A percentile compares a stretch with the other conserved stretches of the same genome.
These are phyloP conservation scores for Adelges cooleyi DNA, from an alignment of 1,140 invertebrate genomes.

Conservation along the genomic window DNA sequence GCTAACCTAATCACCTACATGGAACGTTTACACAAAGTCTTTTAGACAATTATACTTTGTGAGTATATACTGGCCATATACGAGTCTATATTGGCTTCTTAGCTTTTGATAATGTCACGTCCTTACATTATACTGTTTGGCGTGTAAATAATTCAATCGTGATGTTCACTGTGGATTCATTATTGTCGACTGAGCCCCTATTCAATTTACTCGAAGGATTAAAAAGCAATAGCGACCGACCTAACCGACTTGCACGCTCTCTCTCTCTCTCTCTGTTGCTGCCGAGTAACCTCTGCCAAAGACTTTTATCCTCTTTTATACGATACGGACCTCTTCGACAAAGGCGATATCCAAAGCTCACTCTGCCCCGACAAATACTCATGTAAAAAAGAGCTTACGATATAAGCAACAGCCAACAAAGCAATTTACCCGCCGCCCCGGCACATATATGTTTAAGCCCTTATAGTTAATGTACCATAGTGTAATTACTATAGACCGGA, in stretches of 20 bases:
- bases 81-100: too few species aligned
- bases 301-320: conserved; percentile 29
- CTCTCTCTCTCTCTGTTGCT: background rate
- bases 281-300: conserved; percentile 5
- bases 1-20: too few species aligned
- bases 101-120: too few species aligned
- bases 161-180: background rate
- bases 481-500: background rate
- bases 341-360: conserved; percentile 17
- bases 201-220: conserved; percentile 24
- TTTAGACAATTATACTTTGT: too few species aligned
- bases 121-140: background rate
- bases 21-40: too few species aligned
- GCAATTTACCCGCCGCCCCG: conserved; percentile 12
- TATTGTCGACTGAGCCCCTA: background rate
- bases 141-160: background rate
- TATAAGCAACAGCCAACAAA: conserved; percentile 4
- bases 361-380: background rate
- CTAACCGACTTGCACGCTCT: background rate
- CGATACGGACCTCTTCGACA: conserved; percentile 15
- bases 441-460: conserved; percentile 2
- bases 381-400: conserved; percentile 8
- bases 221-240: conserved; percentile 24
- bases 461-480: conserved; percentile 12
- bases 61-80: too few species aligned